Evolutionary conservation across 2,113 vertebrate species (phyloP).

Genomic region (Desmodus rotundus): DNA sequence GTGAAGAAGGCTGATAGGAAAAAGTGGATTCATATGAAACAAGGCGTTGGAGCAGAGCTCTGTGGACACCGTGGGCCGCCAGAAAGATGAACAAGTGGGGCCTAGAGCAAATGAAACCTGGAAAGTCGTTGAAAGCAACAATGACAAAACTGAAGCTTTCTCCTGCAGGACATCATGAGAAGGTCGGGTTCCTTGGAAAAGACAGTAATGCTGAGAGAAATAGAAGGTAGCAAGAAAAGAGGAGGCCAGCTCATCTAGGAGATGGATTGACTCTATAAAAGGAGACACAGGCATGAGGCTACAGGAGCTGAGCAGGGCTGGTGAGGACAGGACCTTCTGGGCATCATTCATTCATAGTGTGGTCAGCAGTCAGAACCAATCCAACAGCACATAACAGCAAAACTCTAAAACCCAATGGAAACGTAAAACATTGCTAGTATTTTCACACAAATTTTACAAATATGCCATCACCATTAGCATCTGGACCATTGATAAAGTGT

Average conservation of each 20-base stretch:
- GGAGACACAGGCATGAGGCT: neutral
- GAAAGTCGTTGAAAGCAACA: neutral
- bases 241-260: neutral
- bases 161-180: neutral
- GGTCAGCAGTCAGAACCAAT: neutral
- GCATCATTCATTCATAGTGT: neutral
- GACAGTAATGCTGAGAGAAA: neutral
- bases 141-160: neutral
- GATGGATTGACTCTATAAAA: neutral
- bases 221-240: neutral
- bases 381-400: neutral
- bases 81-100: neutral
- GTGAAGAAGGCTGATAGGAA: neutral
- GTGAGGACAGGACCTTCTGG: neutral
- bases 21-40: neutral
- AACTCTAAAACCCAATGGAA: neutral
- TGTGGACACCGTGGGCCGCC: neutral
- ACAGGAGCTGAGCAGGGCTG: neutral
- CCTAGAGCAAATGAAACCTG: neutral
- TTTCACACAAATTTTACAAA: neutral
- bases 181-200: neutral
- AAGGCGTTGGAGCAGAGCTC: neutral
- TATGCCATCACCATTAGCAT: neutral
- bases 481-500: neutral
- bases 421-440: neutral